Base-by-base conservation (phyloP, 1,140 invertebrate genomes). In the Zaprionus inermis region DNA sequence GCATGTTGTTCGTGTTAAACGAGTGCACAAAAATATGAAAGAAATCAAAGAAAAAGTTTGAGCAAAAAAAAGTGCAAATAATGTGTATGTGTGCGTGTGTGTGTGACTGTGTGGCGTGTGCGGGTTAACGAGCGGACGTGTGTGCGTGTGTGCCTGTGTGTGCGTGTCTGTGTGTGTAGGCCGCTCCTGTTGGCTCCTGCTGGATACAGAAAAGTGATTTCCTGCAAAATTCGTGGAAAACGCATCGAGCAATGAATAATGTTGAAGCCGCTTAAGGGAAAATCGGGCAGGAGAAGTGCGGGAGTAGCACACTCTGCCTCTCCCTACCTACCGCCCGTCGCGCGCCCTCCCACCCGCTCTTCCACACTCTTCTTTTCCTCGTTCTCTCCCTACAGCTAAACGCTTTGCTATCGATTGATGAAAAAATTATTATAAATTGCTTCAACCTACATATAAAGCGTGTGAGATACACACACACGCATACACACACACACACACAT, bases 381-480 rank as follows among this genome's bases (percentile, higher is more conserved):
- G 6, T 18, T 67, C 58, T 52, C 56, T 4, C 72, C 51, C 59
- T 77, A 63, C 79, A 60, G 78, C 51, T 60, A 30, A 52, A 44
- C 71, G 70, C 84, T 49, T 49, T 10, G 16, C 79, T 90, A 89
- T 89, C 84, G 84, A 89, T 89, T 89, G 85, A 61, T 82, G 76
- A 82, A 80, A 91, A 91, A 85, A 84, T 91, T 91, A 91, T 91
- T 91, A 91, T 91, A 91, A 91, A 91, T 91, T 91, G 84, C 79
- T 85, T 79, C 89, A 91, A 91, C 89, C 89, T 91, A 91, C 83
- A 91, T 84, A 89, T 91, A 89, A 91, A 75, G 75, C 77, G 76
- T 78, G 71, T 78, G 76, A 83, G 80, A 74, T 81, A 86, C 60
- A 70, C 71, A 75, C 51, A 67, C 60, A 70, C 61, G 75, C 52